A percentile compares a stretch with the other conserved stretches of the same genome.
phyloP scores from a whole-genome alignment of 2,888 invertebrate genomes.

The Ophion slaviceki region DNA sequence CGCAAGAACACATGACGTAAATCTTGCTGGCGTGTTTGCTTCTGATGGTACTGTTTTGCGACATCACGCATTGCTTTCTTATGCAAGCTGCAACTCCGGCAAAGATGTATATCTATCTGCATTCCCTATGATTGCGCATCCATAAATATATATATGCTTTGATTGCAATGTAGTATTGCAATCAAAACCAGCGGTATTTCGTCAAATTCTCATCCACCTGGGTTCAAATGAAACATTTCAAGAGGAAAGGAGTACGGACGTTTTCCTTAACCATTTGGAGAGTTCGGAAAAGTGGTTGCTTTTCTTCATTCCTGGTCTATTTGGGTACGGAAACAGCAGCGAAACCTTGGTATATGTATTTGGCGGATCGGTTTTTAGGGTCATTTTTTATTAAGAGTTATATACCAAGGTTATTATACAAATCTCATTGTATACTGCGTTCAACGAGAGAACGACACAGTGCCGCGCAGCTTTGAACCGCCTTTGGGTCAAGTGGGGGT shows the following conservation, averaged over 20 bases:
- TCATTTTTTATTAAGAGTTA: too few relatives aligned
- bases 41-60: constrained; percentile 64
- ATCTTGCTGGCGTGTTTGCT: constrained; percentile 46
- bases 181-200: neutral
- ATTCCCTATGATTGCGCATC: constrained; percentile 9
- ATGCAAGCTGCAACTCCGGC: constrained; percentile 51
- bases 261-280: neutral
- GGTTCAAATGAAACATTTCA: neutral
- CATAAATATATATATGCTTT: neutral
- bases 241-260: neutral
- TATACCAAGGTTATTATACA: too few relatives aligned
- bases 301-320: too few relatives aligned
- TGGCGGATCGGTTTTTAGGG: too few relatives aligned
- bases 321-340: too few relatives aligned
- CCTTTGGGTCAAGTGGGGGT: too few relatives aligned
- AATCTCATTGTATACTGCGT: too few relatives aligned
- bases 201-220: neutral
- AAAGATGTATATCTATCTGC: constrained; percentile 1
- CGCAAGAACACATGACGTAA: constrained; percentile 54
- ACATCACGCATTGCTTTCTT: constrained; percentile 60
- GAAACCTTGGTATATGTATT: too few relatives aligned
- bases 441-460: too few relatives aligned
- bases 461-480: too few relatives aligned
- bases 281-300: too few relatives aligned
- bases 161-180: neutral